A percentile compares a stretch with the other conserved stretches of the same genome.
phyloP scores from a whole-genome alignment of 2,797 vertebrate genomes.

The Xenopus petersii region DNA sequence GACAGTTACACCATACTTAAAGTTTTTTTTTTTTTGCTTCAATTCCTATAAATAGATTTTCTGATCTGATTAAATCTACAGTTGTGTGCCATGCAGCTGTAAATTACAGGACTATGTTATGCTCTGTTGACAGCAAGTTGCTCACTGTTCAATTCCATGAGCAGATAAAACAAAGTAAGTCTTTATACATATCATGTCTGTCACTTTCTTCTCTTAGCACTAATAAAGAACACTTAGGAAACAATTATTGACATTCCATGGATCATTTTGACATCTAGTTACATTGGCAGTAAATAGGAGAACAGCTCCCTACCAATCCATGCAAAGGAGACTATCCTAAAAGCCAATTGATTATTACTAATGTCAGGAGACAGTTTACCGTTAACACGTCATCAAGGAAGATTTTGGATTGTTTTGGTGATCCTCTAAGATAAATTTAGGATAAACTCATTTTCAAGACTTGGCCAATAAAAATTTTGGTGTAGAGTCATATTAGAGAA shows the following conservation, averaged over 20 bases:
- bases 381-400: no score
- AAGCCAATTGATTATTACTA: no score
- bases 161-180: not conserved
- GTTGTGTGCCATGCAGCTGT: not conserved
- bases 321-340: not conserved
- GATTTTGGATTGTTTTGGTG: no score
- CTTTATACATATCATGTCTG: not conserved
- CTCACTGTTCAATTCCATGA: not conserved
- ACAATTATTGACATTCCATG: not conserved
- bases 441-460: no score
- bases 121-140: constrained; percentile 1
- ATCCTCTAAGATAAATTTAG: no score
- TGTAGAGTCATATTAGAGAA: no score
- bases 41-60: no score
- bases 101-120: not conserved
- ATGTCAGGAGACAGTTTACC: no score
- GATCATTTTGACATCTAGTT: not conserved
- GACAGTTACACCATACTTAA: no score
- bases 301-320: not conserved
- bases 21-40: no score
- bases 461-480: no score
- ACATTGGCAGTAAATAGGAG: not conserved
- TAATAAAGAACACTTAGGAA: not conserved
- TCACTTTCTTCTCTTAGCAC: not conserved
- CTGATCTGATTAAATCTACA: not conserved